Evolutionary conservation across 2,888 invertebrate species (phyloP), one percentile per base, ranked within the genome.

Genomic region (Mythimna ferrago): DNA sequence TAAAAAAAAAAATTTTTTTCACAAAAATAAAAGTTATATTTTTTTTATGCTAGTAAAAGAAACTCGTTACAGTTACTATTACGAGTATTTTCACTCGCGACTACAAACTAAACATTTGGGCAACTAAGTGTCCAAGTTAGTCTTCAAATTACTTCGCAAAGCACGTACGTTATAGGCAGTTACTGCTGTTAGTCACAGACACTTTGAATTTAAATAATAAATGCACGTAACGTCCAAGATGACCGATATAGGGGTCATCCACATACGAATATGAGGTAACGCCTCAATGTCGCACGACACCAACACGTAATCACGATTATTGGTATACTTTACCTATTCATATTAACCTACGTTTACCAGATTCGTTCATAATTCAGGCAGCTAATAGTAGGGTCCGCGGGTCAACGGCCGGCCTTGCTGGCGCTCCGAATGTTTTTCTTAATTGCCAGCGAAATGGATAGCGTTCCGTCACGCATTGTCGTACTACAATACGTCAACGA

Each of bases 191-290:
- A 90, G 92, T 92, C 92, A 93, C 91, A 92, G 88, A 91, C 92
- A 88, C 86, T 88, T 89, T 88, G 89, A 92, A 92, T 92, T 94
- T 93, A 90, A 94, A 93, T 94, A 94, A 92, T 93, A 89, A 89
- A 91, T 91, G 91, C 95, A 93, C 88, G 93, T 92, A 90, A 86
- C 89, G 92, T 92, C 82, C 89, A 86, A 89, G 95, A 95, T 95
- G 95, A 94, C 95, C 94, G 95, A 95, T 95, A 95, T 94, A 91
- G 88, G 88, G 93, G 92, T 92, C 92, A 88, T 86, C 88, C 86
- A 90, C 90, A 89, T 89, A 92, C 90, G 87, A 80, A 92, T 93
- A 92, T 93, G 92, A 93, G 91, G 92, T 93, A 93, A 94, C 92
- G 92, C 90, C 86, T 91, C 92, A 71, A 81, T 81, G 81, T 81